phyloP scores from a whole-genome alignment of 2,113 vertebrate genomes.

The Erythrocercus mccallii region DNA sequence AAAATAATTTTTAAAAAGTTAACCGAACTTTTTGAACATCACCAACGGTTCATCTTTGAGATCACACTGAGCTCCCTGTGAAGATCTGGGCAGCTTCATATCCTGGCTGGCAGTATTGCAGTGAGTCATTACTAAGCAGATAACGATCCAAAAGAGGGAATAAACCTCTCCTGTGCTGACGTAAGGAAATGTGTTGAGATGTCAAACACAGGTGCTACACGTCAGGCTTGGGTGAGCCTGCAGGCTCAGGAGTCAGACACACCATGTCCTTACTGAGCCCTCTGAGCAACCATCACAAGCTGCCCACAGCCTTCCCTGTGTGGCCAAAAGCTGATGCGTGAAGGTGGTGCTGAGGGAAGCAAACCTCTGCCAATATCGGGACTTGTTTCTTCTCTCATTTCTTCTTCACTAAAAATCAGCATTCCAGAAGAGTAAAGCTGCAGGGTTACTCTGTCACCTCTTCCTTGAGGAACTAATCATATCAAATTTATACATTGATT shows the following conservation, averaged over 20 bases:
- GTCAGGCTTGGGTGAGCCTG: not conserved
- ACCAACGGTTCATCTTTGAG: conserved; percentile 28
- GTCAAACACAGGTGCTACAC: not conserved
- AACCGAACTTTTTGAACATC: conserved; percentile 54
- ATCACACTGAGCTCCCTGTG: conserved; percentile 39
- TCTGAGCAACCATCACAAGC: not conserved
- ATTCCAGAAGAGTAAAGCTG: not conserved
- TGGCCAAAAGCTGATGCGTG: accelerated
- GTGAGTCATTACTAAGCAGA: not conserved
- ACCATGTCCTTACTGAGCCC: not conserved
- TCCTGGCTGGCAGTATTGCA: not conserved
- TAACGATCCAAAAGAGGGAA: not conserved
- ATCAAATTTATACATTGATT: not conserved
- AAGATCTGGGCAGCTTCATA: conserved; percentile 22
- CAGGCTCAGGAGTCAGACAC: not conserved
- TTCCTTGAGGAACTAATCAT: not conserved
- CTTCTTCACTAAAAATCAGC: not conserved
- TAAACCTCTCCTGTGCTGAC: not conserved
- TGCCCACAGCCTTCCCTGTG: not conserved
- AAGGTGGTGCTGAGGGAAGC: not conserved
- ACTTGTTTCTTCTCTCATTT: not conserved
- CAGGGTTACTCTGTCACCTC: not conserved
- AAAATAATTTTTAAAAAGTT: conserved; percentile 46
- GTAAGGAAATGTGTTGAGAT: not conserved
- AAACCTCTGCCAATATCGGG: not conserved